Conservation (phyloP, 2,797 vertebrate genomes). For the Dallia pectoralis region DNA sequence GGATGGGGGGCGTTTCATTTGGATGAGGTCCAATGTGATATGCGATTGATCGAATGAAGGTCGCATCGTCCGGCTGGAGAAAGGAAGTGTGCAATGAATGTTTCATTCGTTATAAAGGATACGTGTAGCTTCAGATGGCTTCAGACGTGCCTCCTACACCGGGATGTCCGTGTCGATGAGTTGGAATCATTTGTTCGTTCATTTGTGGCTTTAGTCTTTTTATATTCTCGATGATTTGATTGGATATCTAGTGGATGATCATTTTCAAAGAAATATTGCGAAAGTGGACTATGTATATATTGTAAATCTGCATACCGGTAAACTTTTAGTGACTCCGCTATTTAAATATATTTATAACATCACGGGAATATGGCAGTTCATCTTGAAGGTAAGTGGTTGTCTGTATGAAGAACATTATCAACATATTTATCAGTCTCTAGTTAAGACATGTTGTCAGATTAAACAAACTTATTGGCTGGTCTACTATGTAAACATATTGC, state of each 20-base stretch:
- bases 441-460: neutral
- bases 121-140: neutral
- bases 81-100: conserved; percentile 17
- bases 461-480: too few relatives aligned
- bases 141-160: neutral
- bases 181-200: conserved; percentile 5
- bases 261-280: too few relatives aligned
- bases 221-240: conserved; percentile 6
- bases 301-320: neutral
- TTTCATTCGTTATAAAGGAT: neutral
- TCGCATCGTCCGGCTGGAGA: conserved; percentile 1
- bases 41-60: conserved; percentile 22
- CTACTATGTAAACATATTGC: too few relatives aligned
- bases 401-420: neutral
- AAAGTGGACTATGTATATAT: neutral
- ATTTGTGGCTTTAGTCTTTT: neutral
- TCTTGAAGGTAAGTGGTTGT: conserved; percentile 66
- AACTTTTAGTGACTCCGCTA: too few relatives aligned
- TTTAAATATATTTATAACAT: neutral
- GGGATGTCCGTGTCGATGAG: conserved; percentile 1
- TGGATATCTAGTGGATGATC: neutral
- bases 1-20: neutral
- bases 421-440: neutral
- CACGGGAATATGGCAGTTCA: conserved; percentile 54
- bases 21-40: conserved; percentile 29